A percentile compares a stretch with the other conserved stretches of the same genome.
Conservation (phyloP, 2,113 vertebrate genomes). For the Hoplias malabaricus region DNA sequence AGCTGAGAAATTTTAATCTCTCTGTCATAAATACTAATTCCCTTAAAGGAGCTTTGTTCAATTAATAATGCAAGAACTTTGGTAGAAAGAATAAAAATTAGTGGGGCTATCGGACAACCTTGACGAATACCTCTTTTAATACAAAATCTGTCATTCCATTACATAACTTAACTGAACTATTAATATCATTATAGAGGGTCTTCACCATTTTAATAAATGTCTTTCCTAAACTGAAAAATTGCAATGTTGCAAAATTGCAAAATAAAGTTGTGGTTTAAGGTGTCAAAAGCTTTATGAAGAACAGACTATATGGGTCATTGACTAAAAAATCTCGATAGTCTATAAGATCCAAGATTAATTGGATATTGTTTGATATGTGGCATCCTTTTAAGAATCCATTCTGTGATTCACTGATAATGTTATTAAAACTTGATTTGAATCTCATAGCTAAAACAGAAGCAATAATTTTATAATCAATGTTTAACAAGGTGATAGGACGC, state of each 20-base stretch:
- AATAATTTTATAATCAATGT: too few species aligned
- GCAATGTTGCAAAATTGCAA: constrained; percentile 2
- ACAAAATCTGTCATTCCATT: constrained; percentile 8
- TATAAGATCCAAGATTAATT: too few species aligned
- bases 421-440: too few species aligned
- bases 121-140: neutral
- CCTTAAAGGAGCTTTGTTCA: neutral
- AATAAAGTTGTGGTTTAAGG: neutral
- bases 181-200: neutral
- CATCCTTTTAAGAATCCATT: too few species aligned
- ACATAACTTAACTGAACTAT: neutral
- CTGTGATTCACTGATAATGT: too few species aligned
- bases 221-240: neutral
- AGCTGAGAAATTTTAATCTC: constrained; percentile 2
- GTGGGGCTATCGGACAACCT: neutral
- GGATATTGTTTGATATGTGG: too few species aligned
- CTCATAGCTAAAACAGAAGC: too few species aligned
- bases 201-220: neutral
- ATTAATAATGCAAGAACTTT: neutral
- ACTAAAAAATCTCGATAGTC: too few species aligned
- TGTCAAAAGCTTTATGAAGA: too few species aligned
- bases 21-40: neutral
- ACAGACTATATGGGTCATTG: too few species aligned
- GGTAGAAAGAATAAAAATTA: neutral
- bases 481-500: too few species aligned